Conservation (phyloP, 2,888 invertebrate species). For the Pheosia gnoma region DNA sequence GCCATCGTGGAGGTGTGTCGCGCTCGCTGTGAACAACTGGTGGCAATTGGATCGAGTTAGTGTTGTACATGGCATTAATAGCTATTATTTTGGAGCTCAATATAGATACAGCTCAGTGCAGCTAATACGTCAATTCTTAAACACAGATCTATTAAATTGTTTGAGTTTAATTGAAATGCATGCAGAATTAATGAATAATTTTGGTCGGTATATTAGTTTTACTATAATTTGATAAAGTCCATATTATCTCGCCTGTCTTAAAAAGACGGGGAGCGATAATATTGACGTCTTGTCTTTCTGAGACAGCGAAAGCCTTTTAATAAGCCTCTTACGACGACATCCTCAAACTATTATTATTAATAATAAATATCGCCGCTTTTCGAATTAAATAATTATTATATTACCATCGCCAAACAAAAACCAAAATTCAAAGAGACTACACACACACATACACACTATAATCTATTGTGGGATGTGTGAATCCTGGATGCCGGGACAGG, state of each 20-base stretch:
- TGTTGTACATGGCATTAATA: neutral
- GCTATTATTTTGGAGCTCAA: no score
- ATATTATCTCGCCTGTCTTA: no score
- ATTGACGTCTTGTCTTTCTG: no score
- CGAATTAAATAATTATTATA: neutral
- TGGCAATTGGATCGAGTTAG: conserved; percentile 2
- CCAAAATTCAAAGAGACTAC: neutral
- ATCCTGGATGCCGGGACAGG: neutral
- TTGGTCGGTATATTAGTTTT: no score
- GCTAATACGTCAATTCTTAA: no score
- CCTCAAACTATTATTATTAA: neutral
- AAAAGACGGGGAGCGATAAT: no score
- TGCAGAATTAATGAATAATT: no score
- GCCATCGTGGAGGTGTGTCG: conserved; percentile 70
- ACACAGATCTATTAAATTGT: no score
- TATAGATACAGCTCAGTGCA: no score
- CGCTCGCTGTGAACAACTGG: conserved; percentile 75
- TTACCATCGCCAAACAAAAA: conserved; percentile 21
- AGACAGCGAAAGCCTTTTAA: no score
- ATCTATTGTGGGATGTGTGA: neutral
- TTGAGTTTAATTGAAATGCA: no score
- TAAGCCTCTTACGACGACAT: neutral
- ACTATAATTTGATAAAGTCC: no score
- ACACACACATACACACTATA: neutral
- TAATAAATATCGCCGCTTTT: neutral